Base-by-base conservation (phyloP, 2,797 vertebrate species). In the Sebastes steindachneri region DNA sequence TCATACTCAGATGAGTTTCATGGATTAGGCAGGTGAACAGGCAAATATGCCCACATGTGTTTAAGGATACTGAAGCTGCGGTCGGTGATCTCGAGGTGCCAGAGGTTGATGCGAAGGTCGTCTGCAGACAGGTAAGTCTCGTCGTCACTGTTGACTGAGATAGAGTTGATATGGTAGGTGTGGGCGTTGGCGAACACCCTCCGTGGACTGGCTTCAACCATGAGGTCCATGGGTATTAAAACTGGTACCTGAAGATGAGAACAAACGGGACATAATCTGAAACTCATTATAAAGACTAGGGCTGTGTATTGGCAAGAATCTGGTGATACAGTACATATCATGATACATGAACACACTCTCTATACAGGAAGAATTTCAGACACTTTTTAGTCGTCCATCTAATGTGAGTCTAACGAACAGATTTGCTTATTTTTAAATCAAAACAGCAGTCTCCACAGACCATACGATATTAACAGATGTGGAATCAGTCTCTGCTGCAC, bases 91-190 rank as follows among this genome's bases (percentile, higher is more conserved):
- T 99, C 98, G 37, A 99, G 96, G 96, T 99, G 96, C 98, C 98
- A 99, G 67, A 99, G 96, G 95, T 99, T 99, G 95, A 99, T 96
- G 89, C 98, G 95, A 74, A 99, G 96, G 95, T 99, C 98, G n/a
- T 99, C 98, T 28, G 98, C 98, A 0, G 98, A 99, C 92, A 99
- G 93, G 88, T 99, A 99, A 0, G 98, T 99, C 92, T 99, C 98
- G 48, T 99, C 96, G 94, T 99, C 98, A 3, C 98, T 99, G 94
- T 99, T 99, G 91, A 99, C 98, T 14, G 98, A 99, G 96, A 99
- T 97, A 75, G 98, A 99, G 92, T 99, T 99, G 96, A 99, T 99
- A 90, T 99, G 98, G 89, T 99, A 99, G 51, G 98, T 99, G 94
- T 99, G 98, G 65, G 98, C 98, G 12, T 99, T 99, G 93, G 98